Evolutionary conservation across 23 tunicate species (phyloP), one percentile per base, ranked within the genome.

Genomic region (Botrylloides violaceus): DNA sequence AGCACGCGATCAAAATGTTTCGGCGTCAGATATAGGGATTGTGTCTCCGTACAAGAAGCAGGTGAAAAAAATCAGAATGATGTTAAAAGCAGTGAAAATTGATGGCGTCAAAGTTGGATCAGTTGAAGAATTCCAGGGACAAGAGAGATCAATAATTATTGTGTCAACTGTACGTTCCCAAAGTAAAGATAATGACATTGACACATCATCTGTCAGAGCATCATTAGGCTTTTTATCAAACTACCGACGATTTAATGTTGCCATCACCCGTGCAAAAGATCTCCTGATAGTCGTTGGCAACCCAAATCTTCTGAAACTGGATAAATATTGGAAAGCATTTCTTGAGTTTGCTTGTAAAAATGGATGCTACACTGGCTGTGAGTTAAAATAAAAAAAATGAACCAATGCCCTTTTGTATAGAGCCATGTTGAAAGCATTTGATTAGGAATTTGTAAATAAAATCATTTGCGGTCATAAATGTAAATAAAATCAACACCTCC

Each of bases 81-180:
- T 88, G 96, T 49, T 88, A 29, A 72, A 80, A 48, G 77, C 86
- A 3, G 9, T 80, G 43, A 23, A 61, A 3, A 65, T 80, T 24
- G 64, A 61, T 19, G 85, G 85, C 29, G 59, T 87, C n/a, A 87
- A 87, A 66, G 95, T 87, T 24, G 87, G 96, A 1, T 88, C 96
- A 6, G 96, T 88, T 2, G 96, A 88, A 63, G 96, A 81, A 66
- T 88, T 88, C 33, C 96, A 88, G 32, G 96, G 96, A 15, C 96
- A 88, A 59, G 96, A 88, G 47, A 57, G 77, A 34, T 76, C 85
- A 71, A 77, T 81, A 12, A 65, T 88, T 23, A 65, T 88, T 18
- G 36, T 88, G 19, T 81, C 96, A 6, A 81, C 88, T 19, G 96
- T 88, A 4, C 79, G 96, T 0, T 81, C 96, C 28, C 25, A 24